A percentile compares a stretch with the other conserved stretches of the same genome.
Evolutionary conservation across 2,797 vertebrate species (phyloP).

Genomic region (Clarias pachynema): DNA sequence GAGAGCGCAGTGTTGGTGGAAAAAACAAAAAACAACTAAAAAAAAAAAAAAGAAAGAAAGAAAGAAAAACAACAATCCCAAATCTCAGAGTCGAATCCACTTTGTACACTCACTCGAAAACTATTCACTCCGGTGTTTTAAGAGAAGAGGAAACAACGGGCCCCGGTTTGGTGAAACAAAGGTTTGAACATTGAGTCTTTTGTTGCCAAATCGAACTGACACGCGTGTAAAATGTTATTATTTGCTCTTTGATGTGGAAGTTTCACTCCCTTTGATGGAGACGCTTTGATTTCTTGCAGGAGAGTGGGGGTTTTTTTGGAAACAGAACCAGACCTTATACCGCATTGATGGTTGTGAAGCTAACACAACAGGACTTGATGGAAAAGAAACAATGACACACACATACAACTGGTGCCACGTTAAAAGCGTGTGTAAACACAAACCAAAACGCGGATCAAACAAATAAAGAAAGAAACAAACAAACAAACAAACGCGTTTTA

Average conservation of each 20-base stretch:
- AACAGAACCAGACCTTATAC: background rate
- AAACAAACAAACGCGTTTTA: background rate
- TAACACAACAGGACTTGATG: slow-evolving; percentile 18
- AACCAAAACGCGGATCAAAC: background rate
- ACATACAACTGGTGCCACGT: background rate
- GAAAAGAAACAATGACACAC: slow-evolving; percentile 7
- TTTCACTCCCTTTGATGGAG: background rate
- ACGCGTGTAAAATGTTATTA: background rate
- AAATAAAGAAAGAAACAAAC: background rate
- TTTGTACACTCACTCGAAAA: background rate
- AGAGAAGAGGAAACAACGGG: background rate
- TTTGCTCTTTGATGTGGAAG: background rate
- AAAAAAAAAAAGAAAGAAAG: background rate
- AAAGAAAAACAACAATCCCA: no score
- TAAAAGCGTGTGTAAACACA: background rate
- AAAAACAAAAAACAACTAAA: background rate
- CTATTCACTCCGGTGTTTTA: background rate
- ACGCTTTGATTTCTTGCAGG: background rate
- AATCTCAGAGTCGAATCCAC: background rate
- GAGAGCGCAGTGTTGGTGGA: background rate
- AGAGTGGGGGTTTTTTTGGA: background rate
- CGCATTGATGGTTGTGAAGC: slow-evolving; percentile 30
- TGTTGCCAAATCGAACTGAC: background rate
- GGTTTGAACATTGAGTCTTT: background rate
- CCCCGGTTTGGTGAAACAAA: slow-evolving; percentile 4